A percentile compares a stretch with the other conserved stretches of the same genome.
Conservation (phyloP, 2,888 invertebrate species). For the Prosapia bicincta region DNA sequence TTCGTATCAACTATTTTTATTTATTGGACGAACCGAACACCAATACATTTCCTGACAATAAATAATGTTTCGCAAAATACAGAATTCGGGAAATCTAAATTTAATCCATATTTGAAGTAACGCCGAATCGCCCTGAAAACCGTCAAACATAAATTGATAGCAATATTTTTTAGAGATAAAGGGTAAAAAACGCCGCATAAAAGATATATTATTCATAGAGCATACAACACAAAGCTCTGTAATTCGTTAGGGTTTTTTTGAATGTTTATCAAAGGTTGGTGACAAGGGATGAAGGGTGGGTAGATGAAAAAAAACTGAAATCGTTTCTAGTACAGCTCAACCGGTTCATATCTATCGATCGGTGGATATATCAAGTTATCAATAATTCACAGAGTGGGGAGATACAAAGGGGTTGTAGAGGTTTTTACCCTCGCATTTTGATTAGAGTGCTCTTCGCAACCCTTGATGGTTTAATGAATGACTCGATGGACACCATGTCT, state of each 20-base stretch:
- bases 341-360: not conserved
- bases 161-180: not conserved
- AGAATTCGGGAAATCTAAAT: no score
- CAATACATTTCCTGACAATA: no score
- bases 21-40: no score
- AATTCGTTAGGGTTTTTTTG: not conserved
- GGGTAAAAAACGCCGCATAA: not conserved
- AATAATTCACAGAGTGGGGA: not conserved
- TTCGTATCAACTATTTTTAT: no score
- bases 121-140: no score
- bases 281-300: not conserved
- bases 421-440: not conserved
- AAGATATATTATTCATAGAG: not conserved
- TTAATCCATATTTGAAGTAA: no score
- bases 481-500: not conserved
- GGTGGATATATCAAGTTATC: not conserved
- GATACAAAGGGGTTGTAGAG: not conserved
- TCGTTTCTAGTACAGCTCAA: not conserved
- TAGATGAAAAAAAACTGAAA: not conserved
- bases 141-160: no score
- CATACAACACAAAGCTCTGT: not conserved
- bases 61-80: no score
- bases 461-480: not conserved
- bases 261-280: not conserved
- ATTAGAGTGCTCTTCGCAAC: not conserved